Percentiles rank a stretch among this genome's conserved stretches.
Conservation (phyloP, 2,888 invertebrate genomes). For the Zeuzera pyrina region DNA sequence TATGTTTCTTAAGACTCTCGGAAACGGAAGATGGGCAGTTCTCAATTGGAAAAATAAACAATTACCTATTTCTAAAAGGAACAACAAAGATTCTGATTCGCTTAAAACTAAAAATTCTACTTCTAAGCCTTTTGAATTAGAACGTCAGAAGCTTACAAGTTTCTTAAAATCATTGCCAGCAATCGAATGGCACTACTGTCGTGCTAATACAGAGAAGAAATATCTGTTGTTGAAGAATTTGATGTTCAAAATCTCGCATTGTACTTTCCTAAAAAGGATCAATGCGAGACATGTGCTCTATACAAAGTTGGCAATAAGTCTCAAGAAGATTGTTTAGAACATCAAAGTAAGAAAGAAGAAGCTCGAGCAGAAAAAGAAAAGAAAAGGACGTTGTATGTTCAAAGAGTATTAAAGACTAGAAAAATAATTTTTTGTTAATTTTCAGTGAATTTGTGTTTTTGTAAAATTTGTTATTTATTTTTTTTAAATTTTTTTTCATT, state of each 20-base stretch:
- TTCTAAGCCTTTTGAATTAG: conserved; percentile 4
- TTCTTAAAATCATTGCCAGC: conserved; percentile 2
- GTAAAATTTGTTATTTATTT: no score
- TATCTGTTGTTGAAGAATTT: conserved; percentile 4
- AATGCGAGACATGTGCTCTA: conserved; percentile 7
- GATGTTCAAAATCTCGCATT: conserved; percentile 4
- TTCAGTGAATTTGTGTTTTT: no score
- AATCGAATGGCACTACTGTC: conserved; percentile 3
- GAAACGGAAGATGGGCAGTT: conserved; percentile 10
- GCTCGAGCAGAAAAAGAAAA: no score
- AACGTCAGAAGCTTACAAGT: conserved; percentile 2
- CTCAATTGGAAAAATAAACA: conserved; percentile 10
- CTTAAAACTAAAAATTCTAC: background rate
- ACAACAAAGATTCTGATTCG: conserved; percentile 2
- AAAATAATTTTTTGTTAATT: no score
- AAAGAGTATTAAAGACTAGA: no score
- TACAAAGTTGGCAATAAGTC: conserved; percentile 4
- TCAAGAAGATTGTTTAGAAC: conserved; percentile 2
- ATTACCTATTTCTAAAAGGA: conserved; percentile 5
- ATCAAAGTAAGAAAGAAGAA: conserved; percentile 11
- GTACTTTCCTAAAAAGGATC: conserved; percentile 3
- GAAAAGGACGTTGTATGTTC: no score
- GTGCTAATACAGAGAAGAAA: conserved; percentile 3
- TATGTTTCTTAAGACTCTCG: conserved; percentile 9
- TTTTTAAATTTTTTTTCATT: no score